Evolutionary conservation across 1,140 invertebrate species (phyloP).

Genomic region (Drosophila subpulchrella): DNA sequence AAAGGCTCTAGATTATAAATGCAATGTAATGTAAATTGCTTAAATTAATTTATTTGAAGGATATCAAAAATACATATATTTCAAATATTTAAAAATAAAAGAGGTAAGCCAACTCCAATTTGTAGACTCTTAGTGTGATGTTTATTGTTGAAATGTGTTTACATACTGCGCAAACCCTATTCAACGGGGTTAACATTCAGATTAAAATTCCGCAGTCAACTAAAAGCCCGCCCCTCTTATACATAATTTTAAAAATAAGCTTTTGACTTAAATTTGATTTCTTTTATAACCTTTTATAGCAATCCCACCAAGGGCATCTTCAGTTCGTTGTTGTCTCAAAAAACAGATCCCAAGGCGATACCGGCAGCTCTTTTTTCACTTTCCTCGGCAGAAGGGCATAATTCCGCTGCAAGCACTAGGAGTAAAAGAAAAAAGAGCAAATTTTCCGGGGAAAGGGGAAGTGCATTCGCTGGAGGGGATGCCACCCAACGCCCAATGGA

Average conservation of each 20-base stretch:
- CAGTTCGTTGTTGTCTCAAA: constrained; percentile 20
- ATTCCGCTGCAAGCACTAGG: constrained; percentile 41
- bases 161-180: too few relatives aligned
- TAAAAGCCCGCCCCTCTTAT: neutral
- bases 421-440: constrained; percentile 34
- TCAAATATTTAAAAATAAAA: too few relatives aligned
- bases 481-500: neutral
- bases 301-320: constrained; percentile 10
- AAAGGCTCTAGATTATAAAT: too few relatives aligned
- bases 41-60: too few relatives aligned
- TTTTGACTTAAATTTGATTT: neutral
- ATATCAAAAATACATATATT: too few relatives aligned
- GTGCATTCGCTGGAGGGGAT: constrained; percentile 7
- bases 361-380: constrained; percentile 34
- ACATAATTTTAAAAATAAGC: neutral
- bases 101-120: too few relatives aligned
- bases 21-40: too few relatives aligned
- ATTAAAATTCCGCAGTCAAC: too few relatives aligned
- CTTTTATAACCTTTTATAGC: neutral
- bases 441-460: constrained; percentile 22
- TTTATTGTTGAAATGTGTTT: too few relatives aligned
- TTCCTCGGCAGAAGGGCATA: constrained; percentile 46
- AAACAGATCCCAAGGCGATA: neutral
- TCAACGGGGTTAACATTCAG: too few relatives aligned
- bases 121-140: too few relatives aligned